phyloP scores from a whole-genome alignment of 1,140 invertebrate species.

The Drosophila nigromelanica region DNA sequence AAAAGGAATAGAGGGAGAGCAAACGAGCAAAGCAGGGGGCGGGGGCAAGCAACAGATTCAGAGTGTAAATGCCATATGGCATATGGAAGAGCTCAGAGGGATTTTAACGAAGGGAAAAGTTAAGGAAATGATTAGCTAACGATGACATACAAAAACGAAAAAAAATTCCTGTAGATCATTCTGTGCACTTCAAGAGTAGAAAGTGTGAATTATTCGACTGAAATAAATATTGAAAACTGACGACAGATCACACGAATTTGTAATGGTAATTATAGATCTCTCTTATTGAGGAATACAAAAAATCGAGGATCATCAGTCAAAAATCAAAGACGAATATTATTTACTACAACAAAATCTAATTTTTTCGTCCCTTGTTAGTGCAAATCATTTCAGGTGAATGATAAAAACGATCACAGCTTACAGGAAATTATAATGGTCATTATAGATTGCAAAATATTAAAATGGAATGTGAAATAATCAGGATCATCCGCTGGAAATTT shows the following conservation, averaged over 20 bases:
- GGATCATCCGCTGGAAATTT: too few relatives aligned
- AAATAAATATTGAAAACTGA: slow-evolving; percentile 5
- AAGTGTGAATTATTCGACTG: slow-evolving; percentile 11
- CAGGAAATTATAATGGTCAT: too few relatives aligned
- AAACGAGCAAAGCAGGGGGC: neutral
- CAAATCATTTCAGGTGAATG: too few relatives aligned
- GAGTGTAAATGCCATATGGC: slow-evolving; percentile 47
- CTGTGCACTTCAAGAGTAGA: neutral
- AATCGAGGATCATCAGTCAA: too few relatives aligned
- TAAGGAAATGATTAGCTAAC: slow-evolving; percentile 72
- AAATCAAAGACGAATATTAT: too few relatives aligned
- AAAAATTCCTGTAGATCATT: slow-evolving; percentile 2
- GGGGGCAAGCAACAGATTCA: slow-evolving; percentile 7
- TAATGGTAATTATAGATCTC: neutral
- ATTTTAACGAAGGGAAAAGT: slow-evolving; percentile 15
- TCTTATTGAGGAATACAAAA: too few relatives aligned
- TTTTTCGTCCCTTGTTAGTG: too few relatives aligned
- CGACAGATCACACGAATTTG: slow-evolving; percentile 3
- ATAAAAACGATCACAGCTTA: too few relatives aligned
- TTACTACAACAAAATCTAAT: too few relatives aligned
- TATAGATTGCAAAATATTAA: too few relatives aligned
- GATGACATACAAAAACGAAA: slow-evolving; percentile 56
- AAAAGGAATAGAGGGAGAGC: slow-evolving; percentile 5
- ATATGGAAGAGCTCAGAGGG: neutral
- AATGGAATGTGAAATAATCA: too few relatives aligned